These are phyloP conservation scores for Heteromyza rotundicornis DNA, from an alignment of 2,888 invertebrate genomes.

Conservation along the genomic window DNA sequence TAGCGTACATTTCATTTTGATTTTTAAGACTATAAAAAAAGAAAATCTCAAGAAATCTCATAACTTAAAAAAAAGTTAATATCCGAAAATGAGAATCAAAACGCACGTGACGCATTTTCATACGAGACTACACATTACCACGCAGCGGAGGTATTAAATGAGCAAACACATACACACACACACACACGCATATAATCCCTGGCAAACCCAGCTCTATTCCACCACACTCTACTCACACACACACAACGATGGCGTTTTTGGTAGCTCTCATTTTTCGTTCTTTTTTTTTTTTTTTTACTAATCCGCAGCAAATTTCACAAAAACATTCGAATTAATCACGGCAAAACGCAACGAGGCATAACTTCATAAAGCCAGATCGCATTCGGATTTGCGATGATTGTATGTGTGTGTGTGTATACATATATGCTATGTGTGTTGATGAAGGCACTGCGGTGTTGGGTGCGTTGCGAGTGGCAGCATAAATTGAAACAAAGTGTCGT, in stretches of 20 bases:
- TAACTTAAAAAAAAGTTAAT: background rate
- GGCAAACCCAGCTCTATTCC: too few species aligned
- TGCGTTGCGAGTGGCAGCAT: background rate
- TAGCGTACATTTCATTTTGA: too few species aligned
- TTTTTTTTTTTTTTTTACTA: background rate
- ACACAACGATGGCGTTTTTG: background rate
- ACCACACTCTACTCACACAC: background rate
- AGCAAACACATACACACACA: background rate
- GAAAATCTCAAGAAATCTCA: background rate
- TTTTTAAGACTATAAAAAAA: too few species aligned
- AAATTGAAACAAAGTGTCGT: slow-evolving; percentile 21
- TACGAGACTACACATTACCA: slow-evolving; percentile 3
- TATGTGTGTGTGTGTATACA: background rate
- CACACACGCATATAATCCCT: background rate
- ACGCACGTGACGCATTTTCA: slow-evolving; percentile 8
- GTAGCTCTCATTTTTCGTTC: background rate
- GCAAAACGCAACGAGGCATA: slow-evolving; percentile 32
- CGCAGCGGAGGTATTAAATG: background rate
- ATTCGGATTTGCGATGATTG: slow-evolving; percentile 1
- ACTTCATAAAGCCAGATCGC: slow-evolving; percentile 24
- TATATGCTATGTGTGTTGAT: background rate
- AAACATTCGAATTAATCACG: slow-evolving; percentile 29
- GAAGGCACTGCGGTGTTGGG: background rate
- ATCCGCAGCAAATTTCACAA: slow-evolving; percentile 18
- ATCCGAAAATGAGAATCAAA: background rate